Evolutionary conservation across 2,888 invertebrate species (phyloP).

Genomic region (Enoplolaimus lenunculus): DNA sequence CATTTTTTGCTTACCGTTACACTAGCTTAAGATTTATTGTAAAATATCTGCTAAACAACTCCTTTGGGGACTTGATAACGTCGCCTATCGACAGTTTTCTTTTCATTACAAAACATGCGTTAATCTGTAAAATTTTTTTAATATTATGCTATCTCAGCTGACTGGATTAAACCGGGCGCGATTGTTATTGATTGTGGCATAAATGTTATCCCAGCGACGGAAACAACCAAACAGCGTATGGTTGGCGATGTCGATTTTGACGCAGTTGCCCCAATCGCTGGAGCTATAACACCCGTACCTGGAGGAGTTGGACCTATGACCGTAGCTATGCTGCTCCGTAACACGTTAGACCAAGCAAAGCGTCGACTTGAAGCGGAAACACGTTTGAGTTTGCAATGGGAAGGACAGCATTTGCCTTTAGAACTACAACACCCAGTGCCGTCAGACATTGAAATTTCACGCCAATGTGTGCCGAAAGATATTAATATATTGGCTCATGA

Average conservation of each 20-base stretch:
- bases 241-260: slow-evolving; percentile 88
- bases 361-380: slow-evolving; percentile 24
- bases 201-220: slow-evolving; percentile 48
- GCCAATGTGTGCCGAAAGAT: slow-evolving; percentile 46
- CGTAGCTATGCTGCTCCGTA: slow-evolving; percentile 64
- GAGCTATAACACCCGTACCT: slow-evolving; percentile 45
- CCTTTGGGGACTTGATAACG: too few relatives aligned
- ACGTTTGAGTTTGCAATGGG: slow-evolving; percentile 50
- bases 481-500: slow-evolving; percentile 35
- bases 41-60: too few relatives aligned
- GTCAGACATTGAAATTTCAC: slow-evolving; percentile 76
- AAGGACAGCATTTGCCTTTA: slow-evolving; percentile 55
- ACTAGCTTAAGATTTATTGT: too few relatives aligned
- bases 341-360: slow-evolving; percentile 72
- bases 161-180: slow-evolving; percentile 93
- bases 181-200: slow-evolving; percentile 98
- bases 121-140: too few relatives aligned
- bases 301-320: slow-evolving; percentile 97
- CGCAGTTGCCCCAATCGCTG: slow-evolving; percentile 58
- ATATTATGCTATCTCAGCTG: too few relatives aligned
- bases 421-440: slow-evolving; percentile 59
- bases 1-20: too few relatives aligned
- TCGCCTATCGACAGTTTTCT: too few relatives aligned
- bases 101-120: too few relatives aligned
- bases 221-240: slow-evolving; percentile 31